Conservation (phyloP, 92 coral and sea anemone species). For the Epizoanthus illoricatus region DNA sequence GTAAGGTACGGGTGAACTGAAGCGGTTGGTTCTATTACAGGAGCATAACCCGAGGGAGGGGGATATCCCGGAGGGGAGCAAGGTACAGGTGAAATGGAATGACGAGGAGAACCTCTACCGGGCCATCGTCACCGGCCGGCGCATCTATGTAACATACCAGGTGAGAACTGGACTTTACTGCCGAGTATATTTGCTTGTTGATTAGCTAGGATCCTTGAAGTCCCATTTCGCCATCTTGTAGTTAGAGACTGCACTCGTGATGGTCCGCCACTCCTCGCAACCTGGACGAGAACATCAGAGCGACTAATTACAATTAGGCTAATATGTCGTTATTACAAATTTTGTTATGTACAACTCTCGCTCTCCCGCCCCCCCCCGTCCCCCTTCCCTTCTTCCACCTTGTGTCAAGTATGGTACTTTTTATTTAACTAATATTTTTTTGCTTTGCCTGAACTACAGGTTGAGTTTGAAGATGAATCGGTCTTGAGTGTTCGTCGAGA, state of each 20-base stretch:
- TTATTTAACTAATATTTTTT: background rate
- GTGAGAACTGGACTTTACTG: slow-evolving; percentile 11
- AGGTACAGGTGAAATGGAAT: slow-evolving; percentile 71
- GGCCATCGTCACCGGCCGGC: slow-evolving; percentile 75
- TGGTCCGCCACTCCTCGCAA: too few relatives aligned
- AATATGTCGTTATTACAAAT: too few relatives aligned
- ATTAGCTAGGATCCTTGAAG: too few relatives aligned
- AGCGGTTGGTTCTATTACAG: slow-evolving; percentile 11
- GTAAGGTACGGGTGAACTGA: slow-evolving; percentile 51
- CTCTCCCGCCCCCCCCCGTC: too few relatives aligned
- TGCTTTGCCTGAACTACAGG: slow-evolving; percentile 33
- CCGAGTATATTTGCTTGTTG: too few relatives aligned
- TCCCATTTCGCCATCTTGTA: too few relatives aligned
- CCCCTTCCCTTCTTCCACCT: too few relatives aligned
- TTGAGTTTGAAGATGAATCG: slow-evolving; percentile 86
- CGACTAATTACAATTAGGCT: too few relatives aligned
- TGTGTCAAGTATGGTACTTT: too few relatives aligned
- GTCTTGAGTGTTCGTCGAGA: slow-evolving; percentile 79
- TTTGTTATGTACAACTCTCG: too few relatives aligned
- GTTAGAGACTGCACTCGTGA: too few relatives aligned
- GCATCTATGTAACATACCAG: slow-evolving; percentile 80
- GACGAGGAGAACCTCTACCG: slow-evolving; percentile 56
- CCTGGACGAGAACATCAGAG: too few relatives aligned
- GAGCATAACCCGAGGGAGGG: slow-evolving; percentile 57
- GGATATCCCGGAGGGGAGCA: slow-evolving; percentile 74